Evolutionary conservation across 2,113 vertebrate species (phyloP), one percentile per base, ranked within the genome.

Genomic region (Carettochelys insculpta): DNA sequence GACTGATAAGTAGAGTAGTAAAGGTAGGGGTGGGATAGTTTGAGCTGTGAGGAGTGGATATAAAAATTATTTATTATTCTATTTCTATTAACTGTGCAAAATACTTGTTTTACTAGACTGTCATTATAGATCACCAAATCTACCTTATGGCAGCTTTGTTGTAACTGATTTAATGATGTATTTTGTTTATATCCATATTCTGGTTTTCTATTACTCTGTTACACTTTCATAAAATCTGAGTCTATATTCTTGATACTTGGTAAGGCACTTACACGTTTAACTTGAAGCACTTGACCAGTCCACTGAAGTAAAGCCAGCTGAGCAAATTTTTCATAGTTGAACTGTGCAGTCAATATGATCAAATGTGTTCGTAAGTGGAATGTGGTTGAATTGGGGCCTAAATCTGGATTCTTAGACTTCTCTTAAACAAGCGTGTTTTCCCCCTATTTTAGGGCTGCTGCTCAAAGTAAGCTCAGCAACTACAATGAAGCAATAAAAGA

Each of bases 401-500:
- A 75, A 75, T 75, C 41, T 27, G 41, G 41, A 75, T 75, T 3
- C 41, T 75, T 41, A 75, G 41, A 75, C 13, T 29, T 84, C 86
- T 90, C 82, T 76, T 82, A 20, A 91, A 16, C 80, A 82, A 56
- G 6, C 13, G 48, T 94, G 3, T 92, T 50, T 90, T 29, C 93
- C 77, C 93, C 53, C 77, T 90, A 78, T 91, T 84, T 84, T 96
- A 99, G 99, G 97, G 99, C 99, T 93, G 99, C 99, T 89, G 99
- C 99, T 94, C 98, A 99, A 89, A 99, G 99, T 96, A 99, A 99
- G 95, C 97, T 99, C 90, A 98, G 98, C 71, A 98, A 99, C 83
- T 99, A 99, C 84, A 98, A 96, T 5, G 99, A 99, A 93, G 99
- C 99, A 61, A 99, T 98, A 77, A 98, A 97, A 50, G 99, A 99